Evolutionary conservation across 1,140 invertebrate genomes (phyloP).

Genomic region (Caenorhabditis briggsae): DNA sequence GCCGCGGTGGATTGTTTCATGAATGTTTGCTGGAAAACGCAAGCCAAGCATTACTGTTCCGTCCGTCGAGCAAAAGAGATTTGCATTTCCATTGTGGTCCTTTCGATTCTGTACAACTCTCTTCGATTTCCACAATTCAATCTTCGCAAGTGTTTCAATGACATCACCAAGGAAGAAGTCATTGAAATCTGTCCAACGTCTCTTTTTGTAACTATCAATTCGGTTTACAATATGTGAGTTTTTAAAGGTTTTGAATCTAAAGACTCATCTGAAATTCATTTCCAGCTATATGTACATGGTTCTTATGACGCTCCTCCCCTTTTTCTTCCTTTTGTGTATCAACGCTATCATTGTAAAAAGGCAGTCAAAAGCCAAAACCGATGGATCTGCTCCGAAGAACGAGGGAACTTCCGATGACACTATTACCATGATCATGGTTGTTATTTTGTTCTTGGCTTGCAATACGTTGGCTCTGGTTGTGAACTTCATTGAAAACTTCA

Average conservation of each 20-base stretch:
- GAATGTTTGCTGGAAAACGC: constrained; percentile 71
- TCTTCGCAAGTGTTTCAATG: constrained; percentile 74
- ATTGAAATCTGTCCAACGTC: constrained; percentile 77
- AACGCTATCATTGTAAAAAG: constrained; percentile 74
- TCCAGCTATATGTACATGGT: constrained; percentile 75
- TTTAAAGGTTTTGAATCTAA: not conserved
- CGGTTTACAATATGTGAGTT: constrained; percentile 73
- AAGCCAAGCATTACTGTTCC: constrained; percentile 69
- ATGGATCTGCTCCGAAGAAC: constrained; percentile 40
- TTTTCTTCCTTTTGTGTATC: constrained; percentile 74
- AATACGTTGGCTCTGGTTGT: constrained; percentile 77
- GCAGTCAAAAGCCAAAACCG: constrained; percentile 60
- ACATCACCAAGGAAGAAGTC: constrained; percentile 75
- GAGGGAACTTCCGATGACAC: constrained; percentile 70
- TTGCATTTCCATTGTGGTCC: constrained; percentile 65
- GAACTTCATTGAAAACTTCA: constrained; percentile 77
- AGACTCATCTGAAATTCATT: not conserved
- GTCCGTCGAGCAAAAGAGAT: constrained; percentile 72
- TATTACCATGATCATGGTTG: constrained; percentile 77
- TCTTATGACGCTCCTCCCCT: constrained; percentile 76
- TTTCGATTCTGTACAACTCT: constrained; percentile 77
- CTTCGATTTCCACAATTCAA: constrained; percentile 77
- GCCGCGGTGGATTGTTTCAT: constrained; percentile 77
- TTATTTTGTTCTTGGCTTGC: constrained; percentile 73
- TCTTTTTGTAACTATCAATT: constrained; percentile 76